These are phyloP conservation scores for Lagria hirta DNA, from an alignment of 2,888 invertebrate species.

Conservation along the genomic window DNA sequence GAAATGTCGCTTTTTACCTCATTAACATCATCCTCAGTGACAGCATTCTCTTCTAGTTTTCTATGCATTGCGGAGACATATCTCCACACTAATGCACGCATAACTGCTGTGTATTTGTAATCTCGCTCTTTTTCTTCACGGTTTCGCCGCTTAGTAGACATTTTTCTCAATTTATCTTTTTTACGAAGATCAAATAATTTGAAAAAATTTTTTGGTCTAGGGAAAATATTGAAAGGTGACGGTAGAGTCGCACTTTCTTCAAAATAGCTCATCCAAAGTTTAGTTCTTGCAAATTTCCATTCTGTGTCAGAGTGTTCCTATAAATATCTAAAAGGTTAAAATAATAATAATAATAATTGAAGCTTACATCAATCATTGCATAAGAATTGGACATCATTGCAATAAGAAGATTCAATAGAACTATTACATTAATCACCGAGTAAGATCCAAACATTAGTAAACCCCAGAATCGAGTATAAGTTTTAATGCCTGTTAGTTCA, in stretches of 20 bases:
- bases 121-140: conserved; percentile 68
- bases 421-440: conserved; percentile 95
- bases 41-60: conserved; percentile 77
- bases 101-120: conserved; percentile 76
- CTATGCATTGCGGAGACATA: conserved; percentile 88
- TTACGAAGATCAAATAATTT: conserved; percentile 66
- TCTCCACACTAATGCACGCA: conserved; percentile 88
- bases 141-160: conserved; percentile 61
- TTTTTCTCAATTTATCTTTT: conserved; percentile 61
- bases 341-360: background rate
- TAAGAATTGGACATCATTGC: conserved; percentile 99
- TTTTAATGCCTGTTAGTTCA: conserved; percentile 91
- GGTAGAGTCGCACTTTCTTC: conserved; percentile 89
- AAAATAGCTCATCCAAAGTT: conserved; percentile 95
- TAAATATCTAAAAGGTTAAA: conserved; percentile 10
- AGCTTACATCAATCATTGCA: conserved; percentile 71
- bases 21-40: conserved; percentile 92
- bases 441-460: conserved; percentile 97
- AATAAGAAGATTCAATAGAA: conserved; percentile 94
- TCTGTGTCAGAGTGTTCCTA: conserved; percentile 92
- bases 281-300: conserved; percentile 95
- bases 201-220: conserved; percentile 78
- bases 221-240: conserved; percentile 91
- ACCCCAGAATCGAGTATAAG: conserved; percentile 95
- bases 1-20: conserved; percentile 94